Conservation (phyloP, 2,888 invertebrate species). For the Gibbula magus region DNA sequence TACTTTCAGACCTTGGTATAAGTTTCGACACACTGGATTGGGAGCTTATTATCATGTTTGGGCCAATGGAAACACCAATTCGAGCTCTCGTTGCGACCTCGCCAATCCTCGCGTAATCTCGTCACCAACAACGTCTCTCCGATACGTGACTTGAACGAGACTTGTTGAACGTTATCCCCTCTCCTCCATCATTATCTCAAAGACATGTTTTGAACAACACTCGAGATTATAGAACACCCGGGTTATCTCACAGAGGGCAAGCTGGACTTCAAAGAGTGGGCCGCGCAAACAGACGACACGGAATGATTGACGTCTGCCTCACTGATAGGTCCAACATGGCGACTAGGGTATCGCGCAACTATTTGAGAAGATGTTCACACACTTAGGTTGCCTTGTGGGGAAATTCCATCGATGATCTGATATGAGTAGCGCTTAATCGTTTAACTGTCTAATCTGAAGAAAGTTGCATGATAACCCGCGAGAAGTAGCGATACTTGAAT, state of each 20-base stretch:
- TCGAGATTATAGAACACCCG: slow-evolving; percentile 1
- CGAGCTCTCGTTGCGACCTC: not conserved
- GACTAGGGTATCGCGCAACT: not conserved
- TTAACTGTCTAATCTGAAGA: too few species aligned
- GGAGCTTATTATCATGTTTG: not conserved
- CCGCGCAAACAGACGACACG: slow-evolving; percentile 3
- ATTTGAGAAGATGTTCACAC: too few species aligned
- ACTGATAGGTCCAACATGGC: not conserved
- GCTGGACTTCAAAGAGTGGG: not conserved
- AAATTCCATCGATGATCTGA: too few species aligned
- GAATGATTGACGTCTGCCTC: slow-evolving; percentile 8
- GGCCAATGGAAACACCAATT: slow-evolving; percentile 1
- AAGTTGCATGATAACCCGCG: too few species aligned
- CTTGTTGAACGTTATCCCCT: slow-evolving; percentile 1
- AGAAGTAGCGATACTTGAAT: too few species aligned
- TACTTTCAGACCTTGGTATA: not conserved
- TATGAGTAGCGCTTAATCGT: too few species aligned
- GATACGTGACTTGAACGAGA: slow-evolving; percentile 10
- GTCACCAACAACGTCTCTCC: not conserved
- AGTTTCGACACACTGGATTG: not conserved
- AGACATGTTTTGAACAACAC: not conserved
- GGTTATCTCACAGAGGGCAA: slow-evolving; percentile 9
- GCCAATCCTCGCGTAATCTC: not conserved
- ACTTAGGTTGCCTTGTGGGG: too few species aligned
- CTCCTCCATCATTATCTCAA: not conserved